A percentile compares a stretch with the other conserved stretches of the same genome.
Conservation (phyloP, 2,797 vertebrate genomes). For the Darevskia nairensis region DNA sequence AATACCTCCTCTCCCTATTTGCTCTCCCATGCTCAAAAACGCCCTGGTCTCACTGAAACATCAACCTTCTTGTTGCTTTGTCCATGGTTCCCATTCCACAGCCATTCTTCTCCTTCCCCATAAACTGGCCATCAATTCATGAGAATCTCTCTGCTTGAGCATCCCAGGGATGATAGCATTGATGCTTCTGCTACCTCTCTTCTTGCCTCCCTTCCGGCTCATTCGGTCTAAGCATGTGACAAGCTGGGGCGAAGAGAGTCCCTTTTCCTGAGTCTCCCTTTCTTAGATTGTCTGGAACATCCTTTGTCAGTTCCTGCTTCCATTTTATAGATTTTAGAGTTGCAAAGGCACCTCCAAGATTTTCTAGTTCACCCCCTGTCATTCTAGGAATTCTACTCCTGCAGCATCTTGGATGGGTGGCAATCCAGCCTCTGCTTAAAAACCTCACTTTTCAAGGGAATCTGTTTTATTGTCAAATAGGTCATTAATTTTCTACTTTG, state of each 20-base stretch:
- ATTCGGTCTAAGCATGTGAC: neutral
- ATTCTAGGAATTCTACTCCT: too few relatives aligned
- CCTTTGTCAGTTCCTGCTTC: neutral
- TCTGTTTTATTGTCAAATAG: too few relatives aligned
- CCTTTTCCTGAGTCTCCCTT: neutral
- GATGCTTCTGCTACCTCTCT: neutral
- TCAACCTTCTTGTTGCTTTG: neutral
- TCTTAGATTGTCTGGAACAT: neutral
- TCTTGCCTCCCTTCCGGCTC: neutral
- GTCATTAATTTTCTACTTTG: neutral
- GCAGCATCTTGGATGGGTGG: too few relatives aligned
- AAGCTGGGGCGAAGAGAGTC: neutral
- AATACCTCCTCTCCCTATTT: neutral
- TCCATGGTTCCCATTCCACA: neutral
- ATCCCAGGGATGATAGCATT: neutral
- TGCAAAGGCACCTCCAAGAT: too few relatives aligned
- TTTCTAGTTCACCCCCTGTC: too few relatives aligned
- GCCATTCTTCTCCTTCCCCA: neutral
- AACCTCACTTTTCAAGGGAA: too few relatives aligned
- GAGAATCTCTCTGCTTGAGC: neutral
- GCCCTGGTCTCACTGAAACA: neutral
- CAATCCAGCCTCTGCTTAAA: too few relatives aligned
- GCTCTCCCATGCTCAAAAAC: conserved; percentile 13
- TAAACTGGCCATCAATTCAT: neutral
- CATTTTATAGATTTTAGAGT: too few relatives aligned